Percentiles rank a stretch among this genome's conserved stretches.
Conservation (phyloP, 2,113 vertebrate species). For the Bujurquina vittata region DNA sequence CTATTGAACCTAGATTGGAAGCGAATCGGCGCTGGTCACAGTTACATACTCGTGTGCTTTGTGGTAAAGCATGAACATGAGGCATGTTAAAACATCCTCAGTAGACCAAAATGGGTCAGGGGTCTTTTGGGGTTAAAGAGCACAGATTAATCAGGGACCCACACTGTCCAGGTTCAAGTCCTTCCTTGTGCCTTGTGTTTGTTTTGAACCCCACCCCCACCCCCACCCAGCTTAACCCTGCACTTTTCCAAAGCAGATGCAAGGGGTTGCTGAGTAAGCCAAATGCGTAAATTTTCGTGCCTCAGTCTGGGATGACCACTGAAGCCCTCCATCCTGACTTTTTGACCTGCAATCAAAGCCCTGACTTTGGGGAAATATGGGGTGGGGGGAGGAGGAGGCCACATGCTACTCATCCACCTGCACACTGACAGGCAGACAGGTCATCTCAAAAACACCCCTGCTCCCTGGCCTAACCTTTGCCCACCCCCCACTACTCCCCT, state of each 20-base stretch:
- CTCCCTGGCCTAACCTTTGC: slow-evolving; percentile 65
- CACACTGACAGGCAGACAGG: slow-evolving; percentile 68
- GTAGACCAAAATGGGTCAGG: slow-evolving; percentile 17
- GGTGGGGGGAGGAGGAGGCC: slow-evolving; percentile 12
- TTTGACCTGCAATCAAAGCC: slow-evolving; percentile 64
- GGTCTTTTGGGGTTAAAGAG: slow-evolving; percentile 26
- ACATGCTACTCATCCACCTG: slow-evolving; percentile 75
- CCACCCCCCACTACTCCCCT: slow-evolving; percentile 59
- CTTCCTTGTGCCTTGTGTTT: slow-evolving; percentile 46
- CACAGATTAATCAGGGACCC: slow-evolving; percentile 33
- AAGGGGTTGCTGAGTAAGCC: slow-evolving; percentile 60
- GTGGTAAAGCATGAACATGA: background rate
- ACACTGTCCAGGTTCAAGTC: slow-evolving; percentile 7
- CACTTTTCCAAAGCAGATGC: slow-evolving; percentile 67
- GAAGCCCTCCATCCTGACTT: slow-evolving; percentile 50
- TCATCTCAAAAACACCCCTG: slow-evolving; percentile 75
- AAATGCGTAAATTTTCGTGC: slow-evolving; percentile 28
- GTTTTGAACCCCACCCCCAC: background rate
- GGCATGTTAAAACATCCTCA: background rate
- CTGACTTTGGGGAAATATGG: slow-evolving; percentile 37
- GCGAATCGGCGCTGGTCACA: background rate
- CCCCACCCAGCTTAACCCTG: slow-evolving; percentile 7
- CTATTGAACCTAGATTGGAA: background rate
- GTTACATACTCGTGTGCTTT: background rate
- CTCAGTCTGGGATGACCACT: slow-evolving; percentile 39